These are phyloP conservation scores for Leptinotarsa texana DNA, from an alignment of 1,140 invertebrate species.

Conservation along the genomic window DNA sequence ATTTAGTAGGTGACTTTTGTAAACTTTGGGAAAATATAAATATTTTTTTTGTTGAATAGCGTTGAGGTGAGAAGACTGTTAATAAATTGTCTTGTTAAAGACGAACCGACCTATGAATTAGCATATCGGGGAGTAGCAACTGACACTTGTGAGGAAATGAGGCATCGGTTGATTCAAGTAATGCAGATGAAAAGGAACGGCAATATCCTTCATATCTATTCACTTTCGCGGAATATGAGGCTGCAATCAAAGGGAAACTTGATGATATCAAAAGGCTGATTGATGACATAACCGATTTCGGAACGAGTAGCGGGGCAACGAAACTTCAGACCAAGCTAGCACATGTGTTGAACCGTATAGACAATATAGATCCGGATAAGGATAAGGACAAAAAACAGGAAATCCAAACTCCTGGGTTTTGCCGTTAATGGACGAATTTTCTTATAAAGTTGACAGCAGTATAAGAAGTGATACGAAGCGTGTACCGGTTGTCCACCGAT, in stretches of 20 bases:
- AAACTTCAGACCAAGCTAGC: constrained; percentile 21
- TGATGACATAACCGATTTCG: not conserved
- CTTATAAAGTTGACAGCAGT: too few relatives aligned
- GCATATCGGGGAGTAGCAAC: constrained; percentile 18
- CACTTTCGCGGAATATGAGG: constrained; percentile 21
- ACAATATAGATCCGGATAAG: constrained; percentile 12
- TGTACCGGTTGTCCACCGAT: too few relatives aligned
- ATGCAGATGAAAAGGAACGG: constrained; percentile 23
- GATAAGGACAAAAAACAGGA: not conserved
- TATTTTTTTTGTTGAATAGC: too few relatives aligned
- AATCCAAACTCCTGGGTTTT: too few relatives aligned
- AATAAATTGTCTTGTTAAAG: constrained; percentile 21
- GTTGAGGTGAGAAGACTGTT: not conserved
- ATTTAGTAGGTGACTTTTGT: too few relatives aligned
- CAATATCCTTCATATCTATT: constrained; percentile 22
- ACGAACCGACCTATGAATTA: constrained; percentile 29
- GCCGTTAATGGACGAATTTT: too few relatives aligned
- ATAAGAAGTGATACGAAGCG: too few relatives aligned
- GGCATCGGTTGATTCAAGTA: not conserved
- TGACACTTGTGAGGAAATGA: constrained; percentile 28
- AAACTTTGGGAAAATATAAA: too few relatives aligned
- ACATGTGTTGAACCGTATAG: constrained; percentile 19
- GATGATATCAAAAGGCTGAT: not conserved
- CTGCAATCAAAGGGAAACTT: not conserved
- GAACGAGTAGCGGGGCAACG: not conserved